phyloP scores from a whole-genome alignment of 2,797 vertebrate genomes.

The Myotis myotis region DNA sequence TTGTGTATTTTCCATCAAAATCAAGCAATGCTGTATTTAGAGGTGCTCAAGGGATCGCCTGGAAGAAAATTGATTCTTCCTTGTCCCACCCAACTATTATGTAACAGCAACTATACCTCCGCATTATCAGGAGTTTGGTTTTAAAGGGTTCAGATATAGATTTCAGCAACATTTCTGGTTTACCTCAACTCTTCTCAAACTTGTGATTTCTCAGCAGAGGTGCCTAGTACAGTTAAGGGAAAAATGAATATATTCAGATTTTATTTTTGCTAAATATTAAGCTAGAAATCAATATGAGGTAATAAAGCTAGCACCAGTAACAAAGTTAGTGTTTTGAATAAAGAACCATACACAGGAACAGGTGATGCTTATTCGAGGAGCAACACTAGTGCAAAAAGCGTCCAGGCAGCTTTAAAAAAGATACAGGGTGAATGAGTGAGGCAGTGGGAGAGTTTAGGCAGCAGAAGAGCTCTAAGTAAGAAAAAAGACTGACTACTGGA shows the following conservation, averaged over 20 bases:
- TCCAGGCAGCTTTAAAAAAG: neutral
- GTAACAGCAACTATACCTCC: neutral
- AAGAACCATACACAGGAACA: neutral
- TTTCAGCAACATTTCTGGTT: neutral
- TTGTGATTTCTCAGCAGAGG: neutral
- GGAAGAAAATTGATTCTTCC: neutral
- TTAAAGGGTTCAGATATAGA: neutral
- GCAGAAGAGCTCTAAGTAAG: no score
- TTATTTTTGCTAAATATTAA: neutral
- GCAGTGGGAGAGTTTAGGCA: neutral
- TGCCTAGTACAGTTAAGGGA: neutral
- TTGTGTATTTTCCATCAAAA: neutral
- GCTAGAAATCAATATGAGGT: neutral
- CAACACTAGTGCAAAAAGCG: fast-evolving
- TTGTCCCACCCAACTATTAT: neutral
- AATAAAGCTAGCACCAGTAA: neutral
- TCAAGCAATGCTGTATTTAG: neutral
- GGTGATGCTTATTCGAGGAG: neutral
- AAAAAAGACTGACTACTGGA: neutral
- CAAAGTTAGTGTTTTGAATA: neutral
- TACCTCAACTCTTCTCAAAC: neutral
- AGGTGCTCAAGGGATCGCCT: neutral
- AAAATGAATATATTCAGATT: neutral
- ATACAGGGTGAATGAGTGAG: fast-evolving
- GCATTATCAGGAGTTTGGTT: neutral